Evolutionary conservation across 2,113 vertebrate species (phyloP), one percentile per base, ranked within the genome.

Genomic region (Oxygymnocypris stewartii): DNA sequence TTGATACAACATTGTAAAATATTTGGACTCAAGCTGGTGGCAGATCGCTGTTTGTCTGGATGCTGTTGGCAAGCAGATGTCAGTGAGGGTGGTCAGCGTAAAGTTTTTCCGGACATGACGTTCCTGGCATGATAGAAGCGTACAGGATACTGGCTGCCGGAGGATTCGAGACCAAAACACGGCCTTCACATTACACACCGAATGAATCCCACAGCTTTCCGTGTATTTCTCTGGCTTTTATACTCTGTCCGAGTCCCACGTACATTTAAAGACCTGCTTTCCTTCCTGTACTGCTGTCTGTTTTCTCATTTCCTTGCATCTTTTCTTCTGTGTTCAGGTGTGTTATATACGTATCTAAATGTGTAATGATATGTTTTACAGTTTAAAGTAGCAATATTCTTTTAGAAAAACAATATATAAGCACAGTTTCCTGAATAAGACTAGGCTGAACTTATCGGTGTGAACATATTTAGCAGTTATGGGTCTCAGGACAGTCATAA

Each of bases 1-100:
- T 91, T 93, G 92, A 94, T 93, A 92, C 89, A 94, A 94, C 92
- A 92, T 89, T 92, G 86, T 89, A 93, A 92, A 94, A 94, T 94
- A 94, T 95, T 94, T 95, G 94, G 94, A 94, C 93, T 92, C 91
- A 25, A 74, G 87, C 89, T 84, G 92, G 89, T 90, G 91, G 92
- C 91, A 88, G 92, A 94, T 95, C 92, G 89, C 89, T 93, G 94
- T 93, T 93, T 89, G 86, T 78, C 73, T 84, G 90, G 65, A 85
- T 74, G 89, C 89, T 94, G 93, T 93, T 92, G 91, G 93, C 93
- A 93, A 93, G 93, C 93, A 92, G 80, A 90, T 90, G 92, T 91
- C 88, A 92, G 90, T 79, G 89, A 91, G 87, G 69, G 42, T 37
- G 35, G 67, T 31, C 79, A 76, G 76, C 12, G 31, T 59, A 91